Evolutionary conservation across 2,113 vertebrate genomes (phyloP).

Genomic region (Passer montanus): DNA sequence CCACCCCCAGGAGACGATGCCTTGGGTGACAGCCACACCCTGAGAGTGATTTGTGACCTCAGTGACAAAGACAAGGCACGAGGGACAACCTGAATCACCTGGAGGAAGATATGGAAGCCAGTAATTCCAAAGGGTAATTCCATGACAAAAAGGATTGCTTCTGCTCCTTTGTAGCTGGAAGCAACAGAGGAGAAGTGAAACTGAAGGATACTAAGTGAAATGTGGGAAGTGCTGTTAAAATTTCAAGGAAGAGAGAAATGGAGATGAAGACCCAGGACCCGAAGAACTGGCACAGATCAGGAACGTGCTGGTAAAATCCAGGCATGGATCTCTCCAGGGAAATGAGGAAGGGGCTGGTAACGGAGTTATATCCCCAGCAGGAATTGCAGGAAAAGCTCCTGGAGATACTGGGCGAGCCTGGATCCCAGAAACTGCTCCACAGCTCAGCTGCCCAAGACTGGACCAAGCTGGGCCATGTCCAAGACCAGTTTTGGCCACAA

Average conservation of each 20-base stretch:
- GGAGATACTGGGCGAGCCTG: background rate
- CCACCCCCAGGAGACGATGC: background rate
- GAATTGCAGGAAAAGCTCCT: background rate
- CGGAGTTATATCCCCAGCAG: background rate
- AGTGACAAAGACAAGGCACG: background rate
- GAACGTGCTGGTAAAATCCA: background rate
- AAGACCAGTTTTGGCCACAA: background rate
- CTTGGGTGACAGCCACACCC: background rate
- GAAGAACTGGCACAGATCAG: background rate
- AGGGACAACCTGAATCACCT: background rate
- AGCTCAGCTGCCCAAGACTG: background rate
- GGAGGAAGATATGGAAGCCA: background rate
- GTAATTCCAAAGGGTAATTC: background rate
- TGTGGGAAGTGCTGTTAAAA: background rate
- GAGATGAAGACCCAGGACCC: background rate
- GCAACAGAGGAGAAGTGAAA: background rate
- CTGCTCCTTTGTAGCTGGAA: background rate
- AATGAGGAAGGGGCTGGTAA: background rate
- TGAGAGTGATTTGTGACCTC: background rate
- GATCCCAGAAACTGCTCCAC: background rate
- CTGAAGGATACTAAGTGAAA: background rate
- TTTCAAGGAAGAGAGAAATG: background rate
- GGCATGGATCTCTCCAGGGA: background rate
- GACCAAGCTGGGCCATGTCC: background rate
- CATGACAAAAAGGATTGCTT: background rate